Evolutionary conservation across 2,888 invertebrate genomes (phyloP).

Genomic region (Glaucopsyche alexis): DNA sequence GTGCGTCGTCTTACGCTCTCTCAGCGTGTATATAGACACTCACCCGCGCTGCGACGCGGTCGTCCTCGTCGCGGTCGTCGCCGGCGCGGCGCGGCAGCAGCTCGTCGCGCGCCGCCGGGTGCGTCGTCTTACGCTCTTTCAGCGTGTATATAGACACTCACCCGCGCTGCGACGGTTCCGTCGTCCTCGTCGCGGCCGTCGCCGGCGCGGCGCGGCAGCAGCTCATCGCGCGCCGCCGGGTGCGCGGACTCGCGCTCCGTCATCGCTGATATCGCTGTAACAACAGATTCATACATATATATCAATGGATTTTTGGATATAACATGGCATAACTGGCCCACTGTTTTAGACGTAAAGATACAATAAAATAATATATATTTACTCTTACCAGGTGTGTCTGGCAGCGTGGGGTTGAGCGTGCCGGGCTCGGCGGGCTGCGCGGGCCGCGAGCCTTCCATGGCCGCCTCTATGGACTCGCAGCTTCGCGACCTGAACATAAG

Average conservation of each 20-base stretch:
- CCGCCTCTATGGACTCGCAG: slow-evolving; percentile 81
- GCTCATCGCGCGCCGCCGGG: slow-evolving; percentile 58
- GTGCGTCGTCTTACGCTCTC: too few species aligned
- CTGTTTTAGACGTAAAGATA: too few species aligned
- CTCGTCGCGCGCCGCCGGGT: slow-evolving; percentile 69
- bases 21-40: too few species aligned
- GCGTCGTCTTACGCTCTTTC: slow-evolving; percentile 96
- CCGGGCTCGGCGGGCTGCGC: slow-evolving; percentile 95
- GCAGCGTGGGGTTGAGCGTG: slow-evolving; percentile 92
- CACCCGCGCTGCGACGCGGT: too few species aligned
- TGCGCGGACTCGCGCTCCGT: slow-evolving; percentile 97
- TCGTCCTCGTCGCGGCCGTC: slow-evolving; percentile 54
- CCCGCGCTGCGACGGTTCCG: slow-evolving; percentile 23
- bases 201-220: slow-evolving; percentile 55
- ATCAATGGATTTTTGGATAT: background rate
- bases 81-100: slow-evolving; percentile 54
- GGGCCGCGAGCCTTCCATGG: slow-evolving; percentile 91
- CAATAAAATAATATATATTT: too few species aligned
- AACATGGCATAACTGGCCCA: too few species aligned
- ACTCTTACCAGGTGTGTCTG: slow-evolving; percentile 94
- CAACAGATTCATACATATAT: background rate
- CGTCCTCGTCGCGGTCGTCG: too few species aligned
- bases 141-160: background rate
- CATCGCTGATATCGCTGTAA: slow-evolving; percentile 91
- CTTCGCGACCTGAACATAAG: slow-evolving; percentile 58